These are phyloP conservation scores for Pterostichus madidus DNA, from an alignment of 2,888 invertebrate genomes.

Conservation along the genomic window DNA sequence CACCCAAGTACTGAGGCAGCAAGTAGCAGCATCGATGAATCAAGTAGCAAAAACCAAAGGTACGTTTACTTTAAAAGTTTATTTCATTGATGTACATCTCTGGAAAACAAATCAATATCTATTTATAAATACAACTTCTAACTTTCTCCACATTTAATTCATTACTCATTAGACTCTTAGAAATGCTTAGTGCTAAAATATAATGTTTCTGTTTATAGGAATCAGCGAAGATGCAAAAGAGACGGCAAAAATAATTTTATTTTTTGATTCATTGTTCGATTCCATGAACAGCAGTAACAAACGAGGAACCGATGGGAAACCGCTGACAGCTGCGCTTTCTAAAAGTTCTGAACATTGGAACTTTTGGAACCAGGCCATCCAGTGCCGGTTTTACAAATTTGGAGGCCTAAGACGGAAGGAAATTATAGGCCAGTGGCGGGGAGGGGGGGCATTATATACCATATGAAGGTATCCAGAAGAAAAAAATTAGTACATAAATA, in stretches of 20 bases:
- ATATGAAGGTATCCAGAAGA: too few relatives aligned
- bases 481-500: too few relatives aligned
- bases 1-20: slow-evolving; percentile 34
- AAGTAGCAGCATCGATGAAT: slow-evolving; percentile 31
- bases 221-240: not conserved
- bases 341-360: not conserved
- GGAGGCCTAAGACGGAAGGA: too few relatives aligned
- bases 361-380: slow-evolving; percentile 24
- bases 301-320: not conserved
- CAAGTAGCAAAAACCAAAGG: slow-evolving; percentile 1
- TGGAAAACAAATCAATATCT: not conserved
- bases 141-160: not conserved
- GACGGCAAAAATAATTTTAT: slow-evolving; percentile 11
- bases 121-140: not conserved
- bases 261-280: slow-evolving; percentile 13
- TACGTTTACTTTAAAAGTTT: not conserved
- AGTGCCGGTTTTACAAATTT: too few relatives aligned
- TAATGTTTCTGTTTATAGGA: not conserved
- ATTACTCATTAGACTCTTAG: not conserved
- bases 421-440: too few relatives aligned
- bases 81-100: not conserved
- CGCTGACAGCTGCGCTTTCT: slow-evolving; percentile 5
- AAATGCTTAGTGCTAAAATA: not conserved
- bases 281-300: not conserved
- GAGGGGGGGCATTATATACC: too few relatives aligned